These are phyloP conservation scores for Sander lucioperca DNA, from an alignment of 2,113 vertebrate genomes.

Conservation along the genomic window DNA sequence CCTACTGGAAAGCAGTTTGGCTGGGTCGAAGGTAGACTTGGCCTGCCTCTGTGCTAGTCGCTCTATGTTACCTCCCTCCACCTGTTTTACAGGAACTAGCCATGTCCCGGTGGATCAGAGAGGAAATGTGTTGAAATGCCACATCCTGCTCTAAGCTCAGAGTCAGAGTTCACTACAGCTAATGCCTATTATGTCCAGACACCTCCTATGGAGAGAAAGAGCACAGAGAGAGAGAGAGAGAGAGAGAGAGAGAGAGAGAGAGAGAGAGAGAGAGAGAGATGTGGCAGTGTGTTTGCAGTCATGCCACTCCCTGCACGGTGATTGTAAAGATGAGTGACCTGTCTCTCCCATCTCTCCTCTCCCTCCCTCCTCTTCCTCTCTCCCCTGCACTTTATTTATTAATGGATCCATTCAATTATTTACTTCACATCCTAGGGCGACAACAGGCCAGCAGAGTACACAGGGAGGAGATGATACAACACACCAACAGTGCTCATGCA, in stretches of 20 bases:
- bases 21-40: constrained; percentile 38
- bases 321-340: constrained; percentile 79
- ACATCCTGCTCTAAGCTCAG: constrained; percentile 66
- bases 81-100: constrained; percentile 76
- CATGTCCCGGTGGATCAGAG: constrained; percentile 63
- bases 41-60: constrained; percentile 35
- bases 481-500: constrained; percentile 25
- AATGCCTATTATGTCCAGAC: constrained; percentile 70
- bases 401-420: constrained; percentile 84
- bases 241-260: constrained; percentile 10
- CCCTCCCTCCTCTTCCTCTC: constrained; percentile 14
- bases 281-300: constrained; percentile 42
- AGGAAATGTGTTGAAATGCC: constrained; percentile 75
- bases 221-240: neutral
- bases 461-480: constrained; percentile 58
- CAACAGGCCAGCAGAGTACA: constrained; percentile 66
- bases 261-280: neutral
- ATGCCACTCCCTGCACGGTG: constrained; percentile 63
- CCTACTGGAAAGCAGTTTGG: constrained; percentile 62
- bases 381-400: constrained; percentile 82
- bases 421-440: constrained; percentile 75
- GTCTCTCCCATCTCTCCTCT: constrained; percentile 46
- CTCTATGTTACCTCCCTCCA: constrained; percentile 66
- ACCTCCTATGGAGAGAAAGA: constrained; percentile 53
- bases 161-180: constrained; percentile 61